Evolutionary conservation across 2,797 vertebrate genomes (phyloP), one percentile per base, ranked within the genome.

Genomic region (Phoebastria nigripes): DNA sequence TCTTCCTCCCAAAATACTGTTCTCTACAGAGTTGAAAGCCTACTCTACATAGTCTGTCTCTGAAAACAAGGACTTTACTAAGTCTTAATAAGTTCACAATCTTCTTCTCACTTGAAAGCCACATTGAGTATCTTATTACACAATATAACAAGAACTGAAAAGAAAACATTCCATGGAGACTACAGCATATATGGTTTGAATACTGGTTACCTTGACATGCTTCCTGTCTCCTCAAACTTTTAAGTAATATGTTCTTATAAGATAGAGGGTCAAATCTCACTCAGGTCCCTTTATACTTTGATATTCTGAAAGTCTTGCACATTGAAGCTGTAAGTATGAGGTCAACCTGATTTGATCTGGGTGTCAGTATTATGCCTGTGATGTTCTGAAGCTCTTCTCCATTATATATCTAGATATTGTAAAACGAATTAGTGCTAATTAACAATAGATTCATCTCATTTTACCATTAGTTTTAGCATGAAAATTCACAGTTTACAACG

Each of bases 51-150:
- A 82, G 73, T 31, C 18, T 90, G 71, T 73, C 80, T 93, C 72
- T 86, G 79, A 56, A 94, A 95, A 88, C 70, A 56, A 82, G 52
- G 35, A 82, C 46, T 63, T 94, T 81, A 80, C 87, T 94, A 87
- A 90, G 85, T 80, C 46, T 89, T 62, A 81, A 17, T 95, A 96
- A 93, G 56, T 86, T 94, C 65, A 87, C 37, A 59, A 12, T 44
- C 35, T 74, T 90, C 87, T 84, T 86, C 81, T 81, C 81, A 80
- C 89, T 85, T 87, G 35, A 58, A 96, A 83, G 52, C 42, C 74
- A 73, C 10, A 12, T 1, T 47, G 14, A 59, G 7, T 55, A 59
- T 41, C 15, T 47, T 58, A 58, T 42, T 76, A 51, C 61, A 35
- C 25, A 76, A 49, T 29, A 58, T 42, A 58, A 39, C 11, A 18